Base-by-base conservation (phyloP, 2,113 vertebrate genomes). In the Hypomesus transpacificus region DNA sequence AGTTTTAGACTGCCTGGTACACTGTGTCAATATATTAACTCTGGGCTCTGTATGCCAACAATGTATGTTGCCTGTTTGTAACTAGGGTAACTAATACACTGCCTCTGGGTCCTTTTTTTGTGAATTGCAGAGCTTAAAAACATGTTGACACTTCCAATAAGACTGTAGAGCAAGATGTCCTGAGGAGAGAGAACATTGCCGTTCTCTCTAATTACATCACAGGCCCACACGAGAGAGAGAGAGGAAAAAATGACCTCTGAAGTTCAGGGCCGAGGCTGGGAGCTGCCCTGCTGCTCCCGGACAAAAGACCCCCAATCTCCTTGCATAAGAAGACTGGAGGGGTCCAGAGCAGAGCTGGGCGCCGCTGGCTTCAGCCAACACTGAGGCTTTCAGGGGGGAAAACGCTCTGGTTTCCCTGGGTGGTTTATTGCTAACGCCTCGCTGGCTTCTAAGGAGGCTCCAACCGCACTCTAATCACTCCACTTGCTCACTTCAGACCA, bases 401-500 rank as follows among this genome's bases (percentile, higher is more conserved):
- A 87, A 74, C 77, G 50, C 61, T 57, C 70, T 63, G 60, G 78
- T 34, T 34, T 34, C 69, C 62, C 83, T 68, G 77, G 52, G 70
- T 88, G 88, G 83, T 92, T 90, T 90, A 90, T 87, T 83, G 86
- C 82, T 71, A 83, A 90, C 80, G 87, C 84, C 82, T 89, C 84
- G 79, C 60, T 79, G 79, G 79, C 77, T 89, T 86, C 84, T 83
- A 88, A 85, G 82, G 83, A 75, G 76, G 76, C 83, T 86, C 80
- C 39, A 1, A 69, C 68, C 80, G 78, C 76, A 81, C 81, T 85
- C 88, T 74, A 84, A 80, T 89, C 87, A 82, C 71, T 54, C 72
- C 64, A 78, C 86, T 82, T 85, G 77, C 79, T 85, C 79, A 69
- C 83, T 80, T 81, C 76, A 87, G 71, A 79, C 75, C 75, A 71